Evolutionary conservation across 2,888 invertebrate genomes (phyloP), one percentile per base, ranked within the genome.

Genomic region (Pseudococcus jackbeardsleyi): DNA sequence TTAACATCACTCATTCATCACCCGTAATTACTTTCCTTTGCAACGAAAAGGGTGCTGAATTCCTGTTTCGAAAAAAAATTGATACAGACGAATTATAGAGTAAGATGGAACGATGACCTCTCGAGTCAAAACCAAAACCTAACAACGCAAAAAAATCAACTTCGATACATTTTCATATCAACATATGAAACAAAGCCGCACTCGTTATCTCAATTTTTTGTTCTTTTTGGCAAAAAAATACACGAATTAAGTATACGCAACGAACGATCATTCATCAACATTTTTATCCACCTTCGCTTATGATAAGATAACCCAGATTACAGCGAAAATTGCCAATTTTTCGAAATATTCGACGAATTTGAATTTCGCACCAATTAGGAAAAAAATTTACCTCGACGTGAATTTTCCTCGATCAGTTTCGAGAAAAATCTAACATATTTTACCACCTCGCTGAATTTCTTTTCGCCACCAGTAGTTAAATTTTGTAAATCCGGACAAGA

Each of bases 401-500:
- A 59, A 59, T 59, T 59, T 59, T 59, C 68, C 68, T 26, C 26
- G 0, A 72, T 15, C 33, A 26, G 59, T 54, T 33, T 33, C 26
- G 26, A 33, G 26, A 33, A 3, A 59, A 59, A 59, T 59, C 59
- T 59, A 6, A 19, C 19, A 59, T 19, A 59, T 6, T 19, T 59
- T 19, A 33, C 26, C 1, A 33, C 26, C n/a, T 59, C 19, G 59
- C 6, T 6, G 26, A 19, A 72, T 72, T 72, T 72, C 33, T 72
- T 26, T 33, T 59, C 17, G 12, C 12, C 54, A 72, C 15, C n/a
- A 33, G 26, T 33, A 33, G 6, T 72, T 72, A 6, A 72, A 72
- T 72, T 72, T 72, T 33, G 26, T 26, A 72, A 64, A 72, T 72
- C 26, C 15, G 11, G 33, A 72, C 68, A 33, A 72, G 68, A 72